phyloP scores from a whole-genome alignment of 2,113 vertebrate genomes.

The Genyomyrus donnyi region DNA sequence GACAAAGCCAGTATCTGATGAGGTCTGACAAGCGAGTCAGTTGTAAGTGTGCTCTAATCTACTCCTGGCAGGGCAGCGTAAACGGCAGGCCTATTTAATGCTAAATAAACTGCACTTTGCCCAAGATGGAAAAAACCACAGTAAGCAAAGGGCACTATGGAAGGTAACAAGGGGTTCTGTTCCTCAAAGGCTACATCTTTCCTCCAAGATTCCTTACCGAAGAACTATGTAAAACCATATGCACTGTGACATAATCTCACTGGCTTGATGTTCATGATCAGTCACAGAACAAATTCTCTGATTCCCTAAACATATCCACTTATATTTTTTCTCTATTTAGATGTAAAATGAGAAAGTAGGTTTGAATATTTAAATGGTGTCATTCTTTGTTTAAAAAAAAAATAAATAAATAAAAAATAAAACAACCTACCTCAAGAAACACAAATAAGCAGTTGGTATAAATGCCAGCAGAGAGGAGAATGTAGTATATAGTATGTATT shows the following conservation, averaged over 20 bases:
- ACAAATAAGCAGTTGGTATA: background rate
- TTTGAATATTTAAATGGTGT: background rate
- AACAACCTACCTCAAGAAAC: background rate
- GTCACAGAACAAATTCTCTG: background rate
- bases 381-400: background rate
- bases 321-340: background rate
- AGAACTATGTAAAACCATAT: background rate
- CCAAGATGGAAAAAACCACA: background rate
- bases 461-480: background rate
- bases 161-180: background rate
- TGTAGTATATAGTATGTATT: background rate
- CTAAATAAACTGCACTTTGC: slow-evolving; percentile 1
- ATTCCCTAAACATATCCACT: background rate
- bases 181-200: background rate
- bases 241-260: background rate
- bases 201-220: background rate
- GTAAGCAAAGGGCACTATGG: background rate
- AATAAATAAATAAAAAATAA: background rate
- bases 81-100: background rate
- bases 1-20: slow-evolving; percentile 4
- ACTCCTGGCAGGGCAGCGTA: background rate
- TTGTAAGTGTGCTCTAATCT: slow-evolving; percentile 1
- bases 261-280: background rate
- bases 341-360: background rate
- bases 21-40: slow-evolving; percentile 12